phyloP scores from a whole-genome alignment of 1,140 invertebrate genomes.

The Drosophila suzukii region DNA sequence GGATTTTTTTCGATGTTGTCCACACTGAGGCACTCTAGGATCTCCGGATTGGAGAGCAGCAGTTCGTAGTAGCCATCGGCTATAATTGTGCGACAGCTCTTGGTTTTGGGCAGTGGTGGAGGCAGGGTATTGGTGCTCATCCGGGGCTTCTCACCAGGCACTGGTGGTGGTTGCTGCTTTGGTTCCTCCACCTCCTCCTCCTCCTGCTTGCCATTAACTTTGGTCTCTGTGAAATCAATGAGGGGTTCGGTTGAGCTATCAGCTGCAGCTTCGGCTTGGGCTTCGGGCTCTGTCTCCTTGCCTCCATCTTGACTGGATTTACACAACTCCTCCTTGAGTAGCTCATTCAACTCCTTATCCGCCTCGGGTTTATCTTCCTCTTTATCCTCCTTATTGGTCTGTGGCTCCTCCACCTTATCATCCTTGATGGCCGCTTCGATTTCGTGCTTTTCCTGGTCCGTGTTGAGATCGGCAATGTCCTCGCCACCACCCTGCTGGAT shows the following conservation, averaged over 20 bases:
- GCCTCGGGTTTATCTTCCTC: conserved; percentile 53
- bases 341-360: conserved; percentile 52
- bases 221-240: conserved; percentile 55
- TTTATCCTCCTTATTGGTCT: conserved; percentile 48
- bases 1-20: conserved; percentile 92
- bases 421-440: conserved; percentile 80
- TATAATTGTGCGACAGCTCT: conserved; percentile 88
- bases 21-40: conserved; percentile 86
- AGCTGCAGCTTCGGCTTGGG: neutral
- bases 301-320: conserved; percentile 10
- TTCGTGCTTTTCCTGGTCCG: conserved; percentile 72
- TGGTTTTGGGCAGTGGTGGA: conserved; percentile 87
- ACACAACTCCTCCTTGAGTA: conserved; percentile 10
- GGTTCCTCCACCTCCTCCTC: too few species aligned
- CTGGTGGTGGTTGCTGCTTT: conserved; percentile 22
- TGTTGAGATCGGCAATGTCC: conserved; percentile 74
- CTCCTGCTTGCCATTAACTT: conserved; percentile 27
- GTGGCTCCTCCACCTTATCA: conserved; percentile 46
- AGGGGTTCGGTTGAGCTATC: conserved; percentile 42
- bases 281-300: conserved; percentile 16
- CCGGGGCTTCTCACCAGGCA: conserved; percentile 61
- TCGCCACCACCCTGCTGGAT: conserved; percentile 81
- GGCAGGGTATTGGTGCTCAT: conserved; percentile 73
- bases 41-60: conserved; percentile 90
- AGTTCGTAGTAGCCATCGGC: conserved; percentile 94